Base-by-base conservation (phyloP, 2,113 vertebrate genomes). In the Phyllostomus discolor region DNA sequence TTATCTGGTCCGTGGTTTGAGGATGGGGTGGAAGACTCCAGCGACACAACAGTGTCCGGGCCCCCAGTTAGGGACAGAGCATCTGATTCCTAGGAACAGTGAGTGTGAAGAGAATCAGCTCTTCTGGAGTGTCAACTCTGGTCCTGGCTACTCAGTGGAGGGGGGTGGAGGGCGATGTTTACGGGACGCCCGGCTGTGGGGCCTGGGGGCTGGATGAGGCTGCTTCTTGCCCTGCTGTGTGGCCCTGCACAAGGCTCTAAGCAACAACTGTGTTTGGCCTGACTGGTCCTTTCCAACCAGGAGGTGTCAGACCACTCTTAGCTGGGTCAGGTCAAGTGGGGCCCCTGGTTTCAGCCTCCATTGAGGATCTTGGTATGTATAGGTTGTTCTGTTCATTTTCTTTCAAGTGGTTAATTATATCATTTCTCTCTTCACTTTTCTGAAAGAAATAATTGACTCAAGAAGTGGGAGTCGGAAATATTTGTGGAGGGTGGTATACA, bases 1-100 rank as follows among this genome's bases (percentile, higher is more conserved):
- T 96, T 96, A 96, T 96, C 90, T 97, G 94, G 95, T 94, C 90
- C 17, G 4, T 41, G 67, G 78, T 83, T 87, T 78, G 67, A 92
- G 72, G 92, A 70, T 38, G 43, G 62, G 24, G 38, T 57, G 76
- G 93, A 88, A 91, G 79, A 69, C 64, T 59, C 64, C 16, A 62
- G n/a, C 2, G 0, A 82, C 85, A 86, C 7, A 38, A 12, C 66
- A 52, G 73, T 52, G 93, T 69, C 69, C 46, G 5, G 62, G 48
- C 64, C 81, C 64, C 72, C 67, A 84, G 50, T 48, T 28, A n/a
- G 86, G 52, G 54, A 62, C 84, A 95, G 72, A 95, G 33, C 78
- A 73, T 41, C 76, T 87, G 84, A 50, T 73, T 75, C 66, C 79
- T 31, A 54, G 84, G 48, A 66, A 67, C 33, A 64, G 64, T 73